A percentile compares a stretch with the other conserved stretches of the same genome.
These are phyloP conservation scores for Sceloporus undulatus DNA, from an alignment of 2,113 vertebrate species.

Conservation along the genomic window DNA sequence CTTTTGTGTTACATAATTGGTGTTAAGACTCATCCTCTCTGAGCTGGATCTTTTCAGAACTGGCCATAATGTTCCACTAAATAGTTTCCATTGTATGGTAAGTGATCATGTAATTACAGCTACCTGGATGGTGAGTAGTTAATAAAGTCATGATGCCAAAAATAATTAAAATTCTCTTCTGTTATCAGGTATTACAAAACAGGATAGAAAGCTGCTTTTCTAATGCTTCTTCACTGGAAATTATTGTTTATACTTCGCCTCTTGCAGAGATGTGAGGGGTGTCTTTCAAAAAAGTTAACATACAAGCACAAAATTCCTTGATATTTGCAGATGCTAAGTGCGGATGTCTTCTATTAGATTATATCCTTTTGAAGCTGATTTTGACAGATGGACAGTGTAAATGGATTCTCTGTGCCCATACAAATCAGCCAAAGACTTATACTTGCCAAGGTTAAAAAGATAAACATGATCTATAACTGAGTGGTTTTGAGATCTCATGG, in stretches of 20 bases:
- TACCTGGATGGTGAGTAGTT: not conserved
- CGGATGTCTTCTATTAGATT: too few species aligned
- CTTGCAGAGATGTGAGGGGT: too few species aligned
- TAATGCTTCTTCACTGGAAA: not conserved
- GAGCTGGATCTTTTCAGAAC: not conserved
- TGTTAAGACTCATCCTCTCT: not conserved
- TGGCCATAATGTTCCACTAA: conserved; percentile 18
- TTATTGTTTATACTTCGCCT: not conserved
- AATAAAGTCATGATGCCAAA: not conserved
- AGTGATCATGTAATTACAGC: rapidly evolving
- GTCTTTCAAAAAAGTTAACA: not conserved
- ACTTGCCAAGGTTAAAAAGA: too few species aligned
- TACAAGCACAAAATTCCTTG: not conserved
- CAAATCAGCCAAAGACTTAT: too few species aligned
- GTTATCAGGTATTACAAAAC: rapidly evolving
- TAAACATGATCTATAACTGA: too few species aligned
- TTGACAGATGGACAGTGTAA: too few species aligned
- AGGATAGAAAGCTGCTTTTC: rapidly evolving
- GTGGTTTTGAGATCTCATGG: too few species aligned
- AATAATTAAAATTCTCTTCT: not conserved
- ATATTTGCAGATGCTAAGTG: too few species aligned
- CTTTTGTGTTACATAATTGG: not conserved
- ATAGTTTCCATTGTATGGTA: conserved; percentile 18
- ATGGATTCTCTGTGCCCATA: too few species aligned
- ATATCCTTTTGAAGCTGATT: too few species aligned